phyloP scores from a whole-genome alignment of 2,113 vertebrate genomes.

The Eolophus roseicapilla region DNA sequence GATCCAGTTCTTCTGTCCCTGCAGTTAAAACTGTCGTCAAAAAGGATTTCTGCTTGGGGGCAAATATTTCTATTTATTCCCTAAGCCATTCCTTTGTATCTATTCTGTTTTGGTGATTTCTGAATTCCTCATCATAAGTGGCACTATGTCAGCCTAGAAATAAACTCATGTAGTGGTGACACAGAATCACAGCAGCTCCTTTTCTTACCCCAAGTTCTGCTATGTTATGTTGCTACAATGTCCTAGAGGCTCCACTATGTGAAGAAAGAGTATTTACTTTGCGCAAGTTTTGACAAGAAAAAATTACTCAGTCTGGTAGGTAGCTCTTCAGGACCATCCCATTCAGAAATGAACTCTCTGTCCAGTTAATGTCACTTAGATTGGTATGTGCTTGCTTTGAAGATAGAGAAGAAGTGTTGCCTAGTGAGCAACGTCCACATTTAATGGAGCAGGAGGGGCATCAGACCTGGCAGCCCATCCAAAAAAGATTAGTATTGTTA shows the following conservation, averaged over 20 bases:
- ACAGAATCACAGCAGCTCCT: background rate
- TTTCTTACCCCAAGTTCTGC: background rate
- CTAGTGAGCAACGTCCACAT: background rate
- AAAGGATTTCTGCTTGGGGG: background rate
- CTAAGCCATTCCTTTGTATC: background rate
- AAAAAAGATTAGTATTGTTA: background rate
- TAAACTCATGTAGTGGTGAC: background rate
- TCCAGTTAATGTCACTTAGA: background rate
- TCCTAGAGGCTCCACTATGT: background rate
- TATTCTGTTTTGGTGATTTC: background rate
- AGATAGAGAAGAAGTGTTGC: background rate
- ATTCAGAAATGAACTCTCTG: background rate
- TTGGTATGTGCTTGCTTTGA: background rate
- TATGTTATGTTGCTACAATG: background rate
- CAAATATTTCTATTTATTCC: background rate
- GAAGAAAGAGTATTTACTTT: background rate
- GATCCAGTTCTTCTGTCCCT: background rate
- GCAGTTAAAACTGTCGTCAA: background rate
- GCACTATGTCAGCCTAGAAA: background rate
- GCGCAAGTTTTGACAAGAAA: background rate
- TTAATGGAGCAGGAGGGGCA: background rate
- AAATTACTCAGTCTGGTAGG: background rate
- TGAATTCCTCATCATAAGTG: background rate
- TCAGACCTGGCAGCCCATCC: background rate
- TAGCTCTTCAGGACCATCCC: background rate